phyloP scores from a whole-genome alignment of 2,888 invertebrate genomes.

The Tryphoninae sp. region DNA sequence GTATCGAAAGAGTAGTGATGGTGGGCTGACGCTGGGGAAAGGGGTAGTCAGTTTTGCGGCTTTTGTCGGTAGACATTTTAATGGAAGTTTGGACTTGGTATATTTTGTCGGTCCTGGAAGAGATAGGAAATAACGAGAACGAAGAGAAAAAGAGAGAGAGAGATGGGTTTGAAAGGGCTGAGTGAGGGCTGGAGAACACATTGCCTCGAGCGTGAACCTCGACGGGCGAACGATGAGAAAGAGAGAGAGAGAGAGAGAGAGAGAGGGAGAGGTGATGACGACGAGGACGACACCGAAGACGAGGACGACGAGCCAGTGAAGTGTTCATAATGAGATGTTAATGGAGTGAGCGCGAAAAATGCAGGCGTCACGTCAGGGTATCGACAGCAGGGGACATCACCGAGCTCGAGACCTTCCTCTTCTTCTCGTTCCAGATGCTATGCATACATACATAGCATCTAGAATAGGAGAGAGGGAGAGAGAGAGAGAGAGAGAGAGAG shows the following conservation, averaged over 20 bases:
- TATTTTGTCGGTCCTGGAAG: conserved; percentile 72
- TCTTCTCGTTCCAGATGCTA: conserved; percentile 39
- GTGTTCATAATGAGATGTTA: conserved; percentile 81
- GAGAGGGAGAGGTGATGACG: conserved; percentile 60
- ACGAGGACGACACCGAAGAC: conserved; percentile 58
- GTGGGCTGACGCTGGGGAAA: conserved; percentile 33
- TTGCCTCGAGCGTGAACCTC: conserved; percentile 50
- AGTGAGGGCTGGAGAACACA: conserved; percentile 50
- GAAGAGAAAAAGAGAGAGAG: conserved; percentile 47
- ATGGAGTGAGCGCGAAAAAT: conserved; percentile 79
- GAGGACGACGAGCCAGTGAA: conserved; percentile 71
- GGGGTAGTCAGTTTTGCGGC: conserved; percentile 62
- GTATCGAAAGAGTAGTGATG: conserved; percentile 44
- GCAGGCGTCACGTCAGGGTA: conserved; percentile 77
- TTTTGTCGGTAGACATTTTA: conserved; percentile 78
- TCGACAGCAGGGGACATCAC: conserved; percentile 73
- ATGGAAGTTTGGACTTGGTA: conserved; percentile 80
- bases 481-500: neutral
- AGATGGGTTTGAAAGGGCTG: conserved; percentile 48
- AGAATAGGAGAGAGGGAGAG: too few relatives aligned
- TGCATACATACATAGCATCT: neutral
- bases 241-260: conserved; percentile 21
- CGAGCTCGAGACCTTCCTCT: conserved; percentile 58
- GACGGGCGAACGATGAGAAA: conserved; percentile 50
- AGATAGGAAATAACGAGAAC: conserved; percentile 25